phyloP scores from a whole-genome alignment of 1,140 invertebrate species.

The Cylas formicarius region DNA sequence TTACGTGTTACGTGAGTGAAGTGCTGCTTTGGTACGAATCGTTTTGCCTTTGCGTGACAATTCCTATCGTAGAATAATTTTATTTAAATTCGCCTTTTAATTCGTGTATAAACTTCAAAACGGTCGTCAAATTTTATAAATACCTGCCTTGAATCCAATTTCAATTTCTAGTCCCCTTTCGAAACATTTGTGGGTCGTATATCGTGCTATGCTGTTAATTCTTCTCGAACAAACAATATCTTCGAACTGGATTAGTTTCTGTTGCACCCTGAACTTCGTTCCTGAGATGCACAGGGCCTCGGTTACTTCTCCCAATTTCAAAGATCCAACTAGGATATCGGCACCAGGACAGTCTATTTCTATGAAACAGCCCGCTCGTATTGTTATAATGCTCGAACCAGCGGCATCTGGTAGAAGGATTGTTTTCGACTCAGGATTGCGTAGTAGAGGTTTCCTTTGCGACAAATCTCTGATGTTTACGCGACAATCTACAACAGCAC shows the following conservation, averaged over 20 bases:
- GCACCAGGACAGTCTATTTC: conserved; percentile 12
- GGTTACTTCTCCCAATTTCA: conserved; percentile 1
- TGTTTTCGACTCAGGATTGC: background rate
- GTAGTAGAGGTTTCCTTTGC: conserved; percentile 3
- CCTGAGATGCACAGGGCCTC: conserved; percentile 9
- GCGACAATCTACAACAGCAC: conserved; percentile 1
- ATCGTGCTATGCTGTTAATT: conserved; percentile 11
- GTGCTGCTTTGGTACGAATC: too few species aligned
- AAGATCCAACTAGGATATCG: conserved; percentile 1
- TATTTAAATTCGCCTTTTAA: too few species aligned
- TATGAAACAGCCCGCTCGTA: background rate
- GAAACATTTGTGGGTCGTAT: conserved; percentile 20
- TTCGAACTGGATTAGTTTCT: conserved; percentile 2
- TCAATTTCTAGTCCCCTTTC: conserved; percentile 38
- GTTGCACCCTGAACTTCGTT: background rate
- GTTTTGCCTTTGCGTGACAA: too few species aligned
- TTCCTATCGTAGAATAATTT: too few species aligned
- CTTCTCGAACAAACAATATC: conserved; percentile 12
- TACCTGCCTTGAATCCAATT: conserved; percentile 31
- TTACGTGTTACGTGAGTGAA: too few species aligned
- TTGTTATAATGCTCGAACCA: conserved; percentile 3
- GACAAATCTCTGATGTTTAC: conserved; percentile 7
- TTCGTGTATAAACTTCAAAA: too few species aligned
- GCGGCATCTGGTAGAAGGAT: conserved; percentile 4
- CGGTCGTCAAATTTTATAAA: too few species aligned